Evolutionary conservation across 2,888 invertebrate genomes (phyloP).

Genomic region (Syrphus vitripennis): DNA sequence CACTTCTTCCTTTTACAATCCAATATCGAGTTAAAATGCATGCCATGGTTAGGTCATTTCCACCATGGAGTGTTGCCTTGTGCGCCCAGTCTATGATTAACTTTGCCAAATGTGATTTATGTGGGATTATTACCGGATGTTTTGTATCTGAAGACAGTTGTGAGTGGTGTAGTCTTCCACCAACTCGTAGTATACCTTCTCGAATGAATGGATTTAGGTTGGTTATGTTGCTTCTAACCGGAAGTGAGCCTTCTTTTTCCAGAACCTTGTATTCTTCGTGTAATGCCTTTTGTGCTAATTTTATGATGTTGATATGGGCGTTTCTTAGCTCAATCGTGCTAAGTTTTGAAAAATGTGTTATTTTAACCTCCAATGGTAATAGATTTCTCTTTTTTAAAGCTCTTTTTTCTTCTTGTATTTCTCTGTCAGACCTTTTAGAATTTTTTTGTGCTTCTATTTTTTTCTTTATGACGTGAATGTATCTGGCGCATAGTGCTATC

Average conservation of each 20-base stretch:
- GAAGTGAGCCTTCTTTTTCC: background rate
- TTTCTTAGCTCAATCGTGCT: background rate
- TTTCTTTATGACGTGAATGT: too few relatives aligned
- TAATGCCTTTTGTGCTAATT: background rate
- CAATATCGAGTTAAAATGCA: background rate
- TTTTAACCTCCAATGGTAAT: background rate
- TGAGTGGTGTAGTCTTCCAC: slow-evolving; percentile 71
- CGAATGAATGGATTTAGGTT: too few relatives aligned
- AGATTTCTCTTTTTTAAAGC: background rate
- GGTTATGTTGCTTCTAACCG: background rate
- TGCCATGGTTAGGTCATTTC: background rate
- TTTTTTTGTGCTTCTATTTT: too few relatives aligned
- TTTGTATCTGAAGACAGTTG: slow-evolving; percentile 32
- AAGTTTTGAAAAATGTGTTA: background rate
- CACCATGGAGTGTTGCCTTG: background rate
- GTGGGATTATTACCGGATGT: background rate
- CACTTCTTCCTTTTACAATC: background rate
- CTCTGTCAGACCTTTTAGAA: too few relatives aligned
- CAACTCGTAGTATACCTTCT: slow-evolving; percentile 71
- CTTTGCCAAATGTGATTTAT: background rate
- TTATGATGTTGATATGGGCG: background rate
- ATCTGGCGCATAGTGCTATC: too few relatives aligned
- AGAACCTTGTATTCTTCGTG: background rate
- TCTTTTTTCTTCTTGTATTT: background rate
- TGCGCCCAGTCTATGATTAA: background rate